These are phyloP conservation scores for Plectus sambesii DNA, from an alignment of 1,140 invertebrate species.

Conservation along the genomic window DNA sequence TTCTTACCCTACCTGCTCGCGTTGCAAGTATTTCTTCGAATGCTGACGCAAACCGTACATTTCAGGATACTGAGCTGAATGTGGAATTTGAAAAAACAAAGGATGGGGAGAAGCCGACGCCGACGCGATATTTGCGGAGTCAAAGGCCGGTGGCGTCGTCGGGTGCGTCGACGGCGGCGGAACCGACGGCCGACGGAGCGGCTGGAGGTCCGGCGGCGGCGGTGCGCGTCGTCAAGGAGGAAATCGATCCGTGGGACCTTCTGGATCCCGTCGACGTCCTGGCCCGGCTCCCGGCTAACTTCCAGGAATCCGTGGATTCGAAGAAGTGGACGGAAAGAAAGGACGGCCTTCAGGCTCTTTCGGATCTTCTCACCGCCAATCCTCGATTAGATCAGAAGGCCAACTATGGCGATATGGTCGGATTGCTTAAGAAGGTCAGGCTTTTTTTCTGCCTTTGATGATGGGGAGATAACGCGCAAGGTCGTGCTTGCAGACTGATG, in stretches of 20 bases:
- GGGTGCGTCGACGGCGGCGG: too few relatives aligned
- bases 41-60: too few relatives aligned
- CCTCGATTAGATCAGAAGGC: constrained; percentile 48
- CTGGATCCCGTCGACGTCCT: constrained; percentile 82
- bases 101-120: constrained; percentile 58
- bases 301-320: constrained; percentile 70
- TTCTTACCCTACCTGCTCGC: too few relatives aligned
- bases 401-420: constrained; percentile 69
- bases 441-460: too few relatives aligned
- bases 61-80: constrained; percentile 68
- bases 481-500: too few relatives aligned
- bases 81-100: constrained; percentile 69
- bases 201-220: too few relatives aligned
- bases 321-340: constrained; percentile 96
- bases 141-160: constrained; percentile 68
- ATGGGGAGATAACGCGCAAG: too few relatives aligned
- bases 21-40: too few relatives aligned
- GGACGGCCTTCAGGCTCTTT: constrained; percentile 68
- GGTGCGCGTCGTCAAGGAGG: too few relatives aligned
- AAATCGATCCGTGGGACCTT: constrained; percentile 73
- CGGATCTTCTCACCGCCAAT: constrained; percentile 59
- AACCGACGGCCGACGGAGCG: too few relatives aligned
- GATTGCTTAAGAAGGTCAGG: constrained; percentile 70
- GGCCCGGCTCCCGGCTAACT: constrained; percentile 82
- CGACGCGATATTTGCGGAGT: constrained; percentile 69